Base-by-base conservation (phyloP, 2,888 invertebrate species). In the Hanleya hanleyi region DNA sequence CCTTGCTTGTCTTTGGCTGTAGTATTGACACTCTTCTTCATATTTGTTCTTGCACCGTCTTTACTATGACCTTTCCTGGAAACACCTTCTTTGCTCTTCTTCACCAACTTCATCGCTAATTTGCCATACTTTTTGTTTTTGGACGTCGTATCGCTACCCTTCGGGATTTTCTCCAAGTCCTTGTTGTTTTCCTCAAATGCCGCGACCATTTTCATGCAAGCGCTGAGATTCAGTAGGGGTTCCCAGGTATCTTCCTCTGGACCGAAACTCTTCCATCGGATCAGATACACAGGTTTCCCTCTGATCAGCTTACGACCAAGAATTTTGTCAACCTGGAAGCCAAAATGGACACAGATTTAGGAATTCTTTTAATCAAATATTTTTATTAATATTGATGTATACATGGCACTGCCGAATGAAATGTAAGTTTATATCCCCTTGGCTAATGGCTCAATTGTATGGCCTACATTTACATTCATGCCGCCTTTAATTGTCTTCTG, bases 211-310 rank as follows among this genome's bases (percentile, higher is more conserved):
- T 72, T 50, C 33, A 57, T 71, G 70, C 86, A 86, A 18, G 82
- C 77, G 9, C 72, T 57, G 1, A 88, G 76, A 72, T 85, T 83
- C 33, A 57, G 71, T 1, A 75, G 74, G 1, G 88, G 88, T 71
- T 88, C 88, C 88, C 88, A 88, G 5, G 88, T 82, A 70, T 87
- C 86, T 75, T 82, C 82, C 0, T 83, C 80, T 29, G 82, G 71
- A 5, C 72, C 73, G 66, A 84, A 88, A 12, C 83, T 84, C 76
- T 83, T 86, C 87, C 88, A 87, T 37, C 83, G 76, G 5, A 88
- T 82, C 22, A 85, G 73, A 69, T 86, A 87, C 65, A 85, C 77
- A 4, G 76, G 35, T 38, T 65, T 41, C n/a, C 67, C 75, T 37
- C 80, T 67, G 65, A 70, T 3, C 69, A 38, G 67, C 78, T 77